phyloP scores from a whole-genome alignment of 2,888 invertebrate species.

The Cactoblastis cactorum region DNA sequence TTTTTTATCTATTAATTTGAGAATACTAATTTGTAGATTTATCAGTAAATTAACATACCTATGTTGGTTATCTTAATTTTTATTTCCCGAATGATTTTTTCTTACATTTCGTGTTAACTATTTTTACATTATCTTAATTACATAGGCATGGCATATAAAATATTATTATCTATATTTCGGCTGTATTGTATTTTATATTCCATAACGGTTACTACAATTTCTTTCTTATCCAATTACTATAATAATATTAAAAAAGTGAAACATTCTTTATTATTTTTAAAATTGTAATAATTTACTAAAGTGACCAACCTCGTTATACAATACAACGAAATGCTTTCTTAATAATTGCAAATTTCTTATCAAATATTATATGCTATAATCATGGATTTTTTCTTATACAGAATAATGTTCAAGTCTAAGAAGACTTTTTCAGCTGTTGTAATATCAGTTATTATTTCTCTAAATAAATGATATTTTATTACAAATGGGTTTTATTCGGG shows the following conservation, averaged over 20 bases:
- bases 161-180: background rate
- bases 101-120: too few relatives aligned
- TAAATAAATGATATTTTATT: conserved; percentile 46
- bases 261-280: background rate
- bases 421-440: background rate
- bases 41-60: too few relatives aligned
- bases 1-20: too few relatives aligned
- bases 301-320: background rate
- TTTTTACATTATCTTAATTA: too few relatives aligned
- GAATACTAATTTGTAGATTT: too few relatives aligned
- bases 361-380: background rate
- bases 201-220: background rate
- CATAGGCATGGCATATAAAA: conserved; percentile 7
- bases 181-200: background rate
- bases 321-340: background rate
- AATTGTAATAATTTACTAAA: background rate
- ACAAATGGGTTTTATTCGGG: conserved; percentile 36
- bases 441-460: conserved; percentile 17
- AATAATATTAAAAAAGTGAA: background rate
- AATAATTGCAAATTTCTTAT: background rate
- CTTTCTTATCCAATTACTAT: background rate
- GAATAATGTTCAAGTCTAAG: background rate
- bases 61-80: too few relatives aligned
- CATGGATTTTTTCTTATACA: background rate
- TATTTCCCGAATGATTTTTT: too few relatives aligned